Evolutionary conservation across 2,113 vertebrate species (phyloP), one percentile per base, ranked within the genome.

Genomic region (Phocoena sinus): DNA sequence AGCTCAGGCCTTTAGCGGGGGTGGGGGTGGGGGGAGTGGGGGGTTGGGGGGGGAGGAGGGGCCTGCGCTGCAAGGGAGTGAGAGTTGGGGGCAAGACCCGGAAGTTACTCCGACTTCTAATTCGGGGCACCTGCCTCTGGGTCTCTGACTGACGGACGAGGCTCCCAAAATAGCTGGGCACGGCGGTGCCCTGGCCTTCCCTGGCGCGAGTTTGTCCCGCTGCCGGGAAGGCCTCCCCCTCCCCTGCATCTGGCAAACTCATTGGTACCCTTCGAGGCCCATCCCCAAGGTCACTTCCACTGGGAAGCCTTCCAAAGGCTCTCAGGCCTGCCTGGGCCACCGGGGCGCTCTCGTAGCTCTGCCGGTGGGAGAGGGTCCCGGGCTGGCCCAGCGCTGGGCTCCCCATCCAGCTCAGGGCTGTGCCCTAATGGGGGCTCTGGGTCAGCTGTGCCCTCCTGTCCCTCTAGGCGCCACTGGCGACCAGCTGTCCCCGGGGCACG

Each of bases 151-250:
- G 77, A 80, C 0, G 0, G 91, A 95, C 62, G 23, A 3, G 50
- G 50, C 65, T 96, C 96, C 93, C 91, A 83, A 94, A 97, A 97
- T 97, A 98, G 96, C 91, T 7, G 1, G 90, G 96, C 86, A 20
- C 14, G 3, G 36, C 0, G 36, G 90, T 36, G 20, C 92, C 85
- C 83, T 74, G 76, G 91, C 68, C 89, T 76, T 82, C 84, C 44
- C 80, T 92, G 94, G 93, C 94, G 14, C 4, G 1, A 33, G 86
- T 3, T 10, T 9, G 73, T 36, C 44, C 47, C 3, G 31, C 81
- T 92, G 87, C 87, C 18, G 31, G 77, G 87, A 96, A 95, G 44
- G 91, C 96, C 60, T 53, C 91, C 91, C 81, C 56, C 33, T 79
- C 71, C 85, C 77, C 91, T 96, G 89, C 67, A 21, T 77, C 65